phyloP scores from a whole-genome alignment of 2,797 vertebrate genomes.

The Cuniculus paca region DNA sequence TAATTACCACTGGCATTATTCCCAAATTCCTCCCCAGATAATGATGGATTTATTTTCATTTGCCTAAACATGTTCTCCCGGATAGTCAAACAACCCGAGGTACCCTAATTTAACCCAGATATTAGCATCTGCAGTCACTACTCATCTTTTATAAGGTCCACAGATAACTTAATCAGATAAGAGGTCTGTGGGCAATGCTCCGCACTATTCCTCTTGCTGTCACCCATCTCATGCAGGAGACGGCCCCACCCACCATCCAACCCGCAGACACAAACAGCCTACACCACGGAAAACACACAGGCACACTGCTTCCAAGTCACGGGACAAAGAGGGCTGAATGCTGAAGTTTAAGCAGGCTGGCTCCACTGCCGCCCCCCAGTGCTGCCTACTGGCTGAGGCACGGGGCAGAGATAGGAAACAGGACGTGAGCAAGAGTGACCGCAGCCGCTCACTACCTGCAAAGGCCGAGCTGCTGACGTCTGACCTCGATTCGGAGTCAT shows the following conservation, averaged over 20 bases:
- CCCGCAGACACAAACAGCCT: background rate
- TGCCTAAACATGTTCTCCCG: background rate
- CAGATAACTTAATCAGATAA: background rate
- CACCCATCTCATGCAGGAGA: background rate
- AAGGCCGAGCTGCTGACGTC: constrained; percentile 93
- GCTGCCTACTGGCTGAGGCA: background rate
- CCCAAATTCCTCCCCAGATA: background rate
- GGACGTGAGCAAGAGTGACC: background rate
- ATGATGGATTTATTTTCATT: background rate
- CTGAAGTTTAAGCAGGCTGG: background rate
- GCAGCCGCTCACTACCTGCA: constrained; percentile 88
- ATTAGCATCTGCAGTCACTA: background rate
- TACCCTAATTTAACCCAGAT: background rate
- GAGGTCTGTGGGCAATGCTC: background rate
- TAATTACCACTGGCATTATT: background rate
- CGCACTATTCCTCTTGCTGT: background rate
- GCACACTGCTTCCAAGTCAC: background rate
- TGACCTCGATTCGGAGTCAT: constrained; percentile 93
- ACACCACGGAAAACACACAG: background rate
- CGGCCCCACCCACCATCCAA: background rate
- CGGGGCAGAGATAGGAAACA: background rate
- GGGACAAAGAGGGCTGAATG: background rate
- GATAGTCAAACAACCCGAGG: background rate
- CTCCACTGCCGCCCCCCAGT: background rate
- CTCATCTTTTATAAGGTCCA: background rate